A percentile compares a stretch with the other conserved stretches of the same genome.
Conservation (phyloP, 2,797 vertebrate species). For the Eleutherodactylus coqui region DNA sequence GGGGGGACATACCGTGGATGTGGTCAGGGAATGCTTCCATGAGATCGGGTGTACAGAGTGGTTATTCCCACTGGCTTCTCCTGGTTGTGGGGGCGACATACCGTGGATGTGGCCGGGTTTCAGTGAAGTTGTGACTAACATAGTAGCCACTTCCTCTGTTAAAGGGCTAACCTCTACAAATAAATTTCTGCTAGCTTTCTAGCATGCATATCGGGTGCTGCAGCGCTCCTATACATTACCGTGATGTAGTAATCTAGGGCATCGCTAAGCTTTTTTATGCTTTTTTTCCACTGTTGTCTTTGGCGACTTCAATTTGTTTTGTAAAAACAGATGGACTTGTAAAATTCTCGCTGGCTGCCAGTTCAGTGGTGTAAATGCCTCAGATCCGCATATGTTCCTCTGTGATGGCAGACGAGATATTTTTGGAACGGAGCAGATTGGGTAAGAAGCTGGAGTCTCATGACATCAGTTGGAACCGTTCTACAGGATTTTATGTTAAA, state of each 20-base stretch:
- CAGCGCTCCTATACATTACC: background rate
- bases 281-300: conserved; percentile 25
- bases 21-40: too few relatives aligned
- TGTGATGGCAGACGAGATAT: conserved; percentile 44
- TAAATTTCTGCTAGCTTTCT: background rate
- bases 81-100: too few relatives aligned
- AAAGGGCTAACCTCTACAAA: background rate
- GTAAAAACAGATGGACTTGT: conserved; percentile 52
- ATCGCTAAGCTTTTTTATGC: background rate
- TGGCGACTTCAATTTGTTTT: conserved; percentile 44
- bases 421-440: conserved; percentile 42
- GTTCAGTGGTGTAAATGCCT: conserved; percentile 46
- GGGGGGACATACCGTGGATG: too few relatives aligned
- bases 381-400: conserved; percentile 53
- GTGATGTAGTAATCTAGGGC: background rate
- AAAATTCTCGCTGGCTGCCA: conserved; percentile 42
- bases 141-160: background rate
- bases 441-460: conserved; percentile 24
- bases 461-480: conserved; percentile 47
- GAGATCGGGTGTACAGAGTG: too few relatives aligned
- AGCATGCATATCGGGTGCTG: too few relatives aligned
- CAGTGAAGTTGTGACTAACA: too few relatives aligned
- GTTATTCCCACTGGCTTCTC: too few relatives aligned
- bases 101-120: too few relatives aligned
- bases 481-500: background rate